Percentiles rank a stretch among this genome's conserved stretches.
phyloP scores from a whole-genome alignment of 2,888 invertebrate species.

The Apoda limacodes region DNA sequence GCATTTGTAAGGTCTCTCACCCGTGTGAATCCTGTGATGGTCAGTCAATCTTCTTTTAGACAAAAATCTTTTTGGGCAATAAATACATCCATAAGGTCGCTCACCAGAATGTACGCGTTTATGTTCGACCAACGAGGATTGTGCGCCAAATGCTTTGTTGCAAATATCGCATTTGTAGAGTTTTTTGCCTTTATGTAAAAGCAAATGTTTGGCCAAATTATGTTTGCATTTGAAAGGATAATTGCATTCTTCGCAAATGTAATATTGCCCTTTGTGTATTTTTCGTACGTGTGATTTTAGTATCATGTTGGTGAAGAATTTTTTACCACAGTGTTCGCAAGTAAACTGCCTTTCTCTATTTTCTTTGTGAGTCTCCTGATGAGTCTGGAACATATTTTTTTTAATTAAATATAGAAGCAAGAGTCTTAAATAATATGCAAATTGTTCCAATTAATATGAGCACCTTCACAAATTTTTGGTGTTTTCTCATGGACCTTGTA shows the following conservation, averaged over 20 bases:
- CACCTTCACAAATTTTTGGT: no score
- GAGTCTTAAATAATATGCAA: no score
- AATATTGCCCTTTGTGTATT: constrained; percentile 42
- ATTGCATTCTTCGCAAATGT: constrained; percentile 48
- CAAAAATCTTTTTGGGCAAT: constrained; percentile 46
- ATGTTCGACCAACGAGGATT: constrained; percentile 42
- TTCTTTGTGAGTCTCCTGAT: constrained; percentile 50
- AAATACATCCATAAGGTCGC: constrained; percentile 40
- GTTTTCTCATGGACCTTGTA: no score
- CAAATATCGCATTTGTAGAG: constrained; percentile 51
- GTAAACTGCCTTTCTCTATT: constrained; percentile 42
- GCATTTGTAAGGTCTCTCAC: constrained; percentile 54
- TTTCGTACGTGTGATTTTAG: constrained; percentile 38
- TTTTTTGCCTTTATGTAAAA: constrained; percentile 50
- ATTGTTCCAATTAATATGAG: no score
- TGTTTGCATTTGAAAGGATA: constrained; percentile 52
- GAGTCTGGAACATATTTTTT: constrained; percentile 35
- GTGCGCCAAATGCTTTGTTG: constrained; percentile 40
- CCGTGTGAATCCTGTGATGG: constrained; percentile 53
- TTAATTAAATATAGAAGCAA: no score
- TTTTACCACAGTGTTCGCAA: constrained; percentile 57
- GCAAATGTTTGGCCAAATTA: constrained; percentile 48
- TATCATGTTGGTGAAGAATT: constrained; percentile 46
- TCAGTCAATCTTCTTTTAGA: constrained; percentile 46
- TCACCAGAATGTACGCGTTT: constrained; percentile 58